Evolutionary conservation across 2,888 invertebrate species (phyloP).

Genomic region (Nemoura dubitans): DNA sequence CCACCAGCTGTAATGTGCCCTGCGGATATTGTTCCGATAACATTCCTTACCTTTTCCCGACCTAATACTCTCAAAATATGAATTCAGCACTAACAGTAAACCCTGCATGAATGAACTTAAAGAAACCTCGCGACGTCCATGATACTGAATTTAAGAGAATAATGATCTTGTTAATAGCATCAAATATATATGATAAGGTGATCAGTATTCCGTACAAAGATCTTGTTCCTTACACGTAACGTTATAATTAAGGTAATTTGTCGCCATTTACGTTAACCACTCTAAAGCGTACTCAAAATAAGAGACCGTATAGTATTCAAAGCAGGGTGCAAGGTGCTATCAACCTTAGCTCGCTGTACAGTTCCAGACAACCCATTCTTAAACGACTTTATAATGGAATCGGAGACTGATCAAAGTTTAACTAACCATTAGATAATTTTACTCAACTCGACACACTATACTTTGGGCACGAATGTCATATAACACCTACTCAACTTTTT

Average conservation of each 20-base stretch:
- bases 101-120: neutral
- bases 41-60: neutral
- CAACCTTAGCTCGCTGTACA: too few species aligned
- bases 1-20: too few species aligned
- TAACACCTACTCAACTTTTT: too few species aligned
- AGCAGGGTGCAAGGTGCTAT: too few species aligned
- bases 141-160: conserved; percentile 1
- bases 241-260: conserved; percentile 18
- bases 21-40: too few species aligned
- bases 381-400: too few species aligned
- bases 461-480: too few species aligned
- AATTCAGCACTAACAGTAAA: neutral
- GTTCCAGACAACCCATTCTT: too few species aligned
- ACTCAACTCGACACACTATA: too few species aligned
- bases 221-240: neutral
- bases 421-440: too few species aligned
- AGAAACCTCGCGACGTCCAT: neutral
- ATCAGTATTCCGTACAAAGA: neutral
- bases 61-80: neutral
- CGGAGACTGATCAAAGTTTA: too few species aligned
- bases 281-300: neutral
- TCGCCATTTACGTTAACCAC: neutral
- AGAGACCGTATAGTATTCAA: neutral
- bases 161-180: conserved; percentile 15
- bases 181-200: conserved; percentile 17